Evolutionary conservation across 1,140 invertebrate species (phyloP).

Genomic region (Vanessa atalanta): DNA sequence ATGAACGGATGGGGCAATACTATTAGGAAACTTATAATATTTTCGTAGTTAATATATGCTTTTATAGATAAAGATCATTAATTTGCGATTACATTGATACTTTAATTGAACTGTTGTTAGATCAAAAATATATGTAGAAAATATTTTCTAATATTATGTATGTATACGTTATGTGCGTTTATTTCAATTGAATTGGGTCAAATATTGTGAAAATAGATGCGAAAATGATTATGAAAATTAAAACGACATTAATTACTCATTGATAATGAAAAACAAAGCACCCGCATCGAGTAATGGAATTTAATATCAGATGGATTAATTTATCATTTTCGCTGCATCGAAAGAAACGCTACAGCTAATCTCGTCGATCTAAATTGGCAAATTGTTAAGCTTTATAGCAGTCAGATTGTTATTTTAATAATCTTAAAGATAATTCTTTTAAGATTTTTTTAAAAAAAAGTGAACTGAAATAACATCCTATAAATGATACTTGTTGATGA

Average conservation of each 20-base stretch:
- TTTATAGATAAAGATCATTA: not conserved
- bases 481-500: too few relatives aligned
- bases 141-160: not conserved
- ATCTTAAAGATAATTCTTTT: not conserved
- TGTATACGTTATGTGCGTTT: not conserved
- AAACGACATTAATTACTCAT: constrained; percentile 1
- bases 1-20: constrained; percentile 38
- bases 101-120: not conserved
- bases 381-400: not conserved
- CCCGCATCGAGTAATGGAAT: constrained; percentile 14
- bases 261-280: constrained; percentile 2
- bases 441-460: too few relatives aligned
- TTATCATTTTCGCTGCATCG: not conserved
- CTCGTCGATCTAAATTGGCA: constrained; percentile 22
- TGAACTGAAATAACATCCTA: too few relatives aligned
- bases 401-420: not conserved
- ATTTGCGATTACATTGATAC: not conserved
- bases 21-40: not conserved
- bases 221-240: not conserved
- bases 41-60: constrained; percentile 2
- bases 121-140: not conserved
- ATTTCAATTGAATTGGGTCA: not conserved
- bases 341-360: constrained; percentile 9
- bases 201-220: not conserved
- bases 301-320: constrained; percentile 19